Conservation (phyloP, 64 coral and sea anemone species). For the Platygyra sinensis region DNA sequence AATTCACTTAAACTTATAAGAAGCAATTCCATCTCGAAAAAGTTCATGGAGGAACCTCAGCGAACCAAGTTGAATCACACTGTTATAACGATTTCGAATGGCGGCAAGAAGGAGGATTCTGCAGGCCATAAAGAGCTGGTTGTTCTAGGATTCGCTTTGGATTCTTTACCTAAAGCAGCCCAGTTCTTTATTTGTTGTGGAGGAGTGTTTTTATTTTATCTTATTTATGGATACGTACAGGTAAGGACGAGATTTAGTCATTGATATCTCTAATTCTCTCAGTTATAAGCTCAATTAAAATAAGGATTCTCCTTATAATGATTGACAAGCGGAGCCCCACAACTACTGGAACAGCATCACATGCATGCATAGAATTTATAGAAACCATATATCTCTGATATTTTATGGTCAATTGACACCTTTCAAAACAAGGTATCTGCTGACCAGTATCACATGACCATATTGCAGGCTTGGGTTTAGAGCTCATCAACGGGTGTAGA, state of each 20-base stretch:
- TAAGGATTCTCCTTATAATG: too few species aligned
- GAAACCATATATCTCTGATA: background rate
- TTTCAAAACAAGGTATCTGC: too few species aligned
- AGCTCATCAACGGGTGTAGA: too few species aligned
- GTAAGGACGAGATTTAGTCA: background rate
- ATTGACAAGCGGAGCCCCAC: too few species aligned
- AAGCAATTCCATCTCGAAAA: constrained; percentile 6
- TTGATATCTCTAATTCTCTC: background rate
- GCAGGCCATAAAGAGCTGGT: constrained; percentile 29
- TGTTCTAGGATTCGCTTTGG: constrained; percentile 69
- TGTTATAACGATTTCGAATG: constrained; percentile 14
- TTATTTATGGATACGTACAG: constrained; percentile 98
- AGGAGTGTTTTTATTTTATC: constrained; percentile 94
- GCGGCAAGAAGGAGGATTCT: background rate
- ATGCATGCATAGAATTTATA: background rate
- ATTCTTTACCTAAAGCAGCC: constrained; percentile 60
- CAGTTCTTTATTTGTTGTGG: constrained; percentile 87
- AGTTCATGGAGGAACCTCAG: background rate
- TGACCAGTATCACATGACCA: too few species aligned
- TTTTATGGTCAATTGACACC: too few species aligned
- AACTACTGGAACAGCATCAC: too few species aligned
- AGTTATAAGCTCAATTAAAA: too few species aligned
- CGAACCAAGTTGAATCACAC: background rate
- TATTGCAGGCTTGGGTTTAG: too few species aligned
- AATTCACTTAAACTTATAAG: constrained; percentile 3